Evolutionary conservation across 2,113 vertebrate species (phyloP), one percentile per base, ranked within the genome.

Genomic region (Beaufortia kweichowensis): DNA sequence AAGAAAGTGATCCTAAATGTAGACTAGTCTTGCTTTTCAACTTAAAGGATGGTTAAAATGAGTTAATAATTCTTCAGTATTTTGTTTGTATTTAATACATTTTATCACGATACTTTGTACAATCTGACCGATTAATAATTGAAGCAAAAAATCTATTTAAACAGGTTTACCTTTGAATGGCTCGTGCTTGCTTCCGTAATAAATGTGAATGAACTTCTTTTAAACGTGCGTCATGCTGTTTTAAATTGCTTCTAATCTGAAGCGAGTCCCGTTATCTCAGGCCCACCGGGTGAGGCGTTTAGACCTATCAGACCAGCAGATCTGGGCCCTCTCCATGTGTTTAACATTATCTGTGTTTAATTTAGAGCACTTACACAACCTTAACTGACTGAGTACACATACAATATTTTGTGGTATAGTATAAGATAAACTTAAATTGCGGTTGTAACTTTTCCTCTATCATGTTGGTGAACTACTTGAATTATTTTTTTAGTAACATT

Each of bases 231-330:
- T 24, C 31, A 9, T 53, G 7, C 0, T 14, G 8, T 62, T 41
- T 53, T 29, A 43, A 24, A 62, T 67, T 33, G 33, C n/a, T 53
- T 26, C 39, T 55, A 1, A 10, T 59, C 17, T 59, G 29, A 56
- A 41, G 19, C 23, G 48, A 26, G 5, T 26, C 39, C 28, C 24
- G 71, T 79, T 82, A 82, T 82, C 80, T 78, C 21, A 1, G 76
- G 53, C 7, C 11, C 23, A 21, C n/a, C 28, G 33, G 48, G 60
- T 48, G 74, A 29, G 29, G 76, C 59, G 3, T 55, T 71, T 62
- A 33, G 11, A 17, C 33, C 41, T 67, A 82, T 76, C 81, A 33
- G 17, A 24, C 35, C 66, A 55, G 14, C 72, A 66, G 41, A 62
- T 61, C 55, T n/a, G 23, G 21, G 43, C 39, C 72, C 48, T 10